Percentiles rank a stretch among this genome's conserved stretches.
Conservation (phyloP, 2,888 invertebrate species). For the Hanleya hanleyi region DNA sequence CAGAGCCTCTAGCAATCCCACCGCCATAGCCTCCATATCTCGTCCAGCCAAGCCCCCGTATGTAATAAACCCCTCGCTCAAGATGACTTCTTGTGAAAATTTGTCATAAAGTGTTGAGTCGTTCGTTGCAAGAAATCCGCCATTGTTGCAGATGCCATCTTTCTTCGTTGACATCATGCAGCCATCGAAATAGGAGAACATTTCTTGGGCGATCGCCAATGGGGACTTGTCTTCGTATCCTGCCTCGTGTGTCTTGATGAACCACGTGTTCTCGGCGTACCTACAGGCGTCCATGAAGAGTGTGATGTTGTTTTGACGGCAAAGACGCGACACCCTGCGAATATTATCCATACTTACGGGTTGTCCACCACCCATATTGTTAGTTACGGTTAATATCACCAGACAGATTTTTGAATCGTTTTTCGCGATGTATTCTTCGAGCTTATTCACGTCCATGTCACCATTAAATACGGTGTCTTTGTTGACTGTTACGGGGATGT, state of each 20-base stretch:
- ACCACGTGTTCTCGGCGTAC: constrained; percentile 30
- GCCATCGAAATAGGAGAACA: constrained; percentile 29
- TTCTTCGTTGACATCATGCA: constrained; percentile 24
- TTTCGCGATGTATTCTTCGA: constrained; percentile 1
- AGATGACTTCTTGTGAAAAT: neutral
- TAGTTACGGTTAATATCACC: constrained; percentile 21
- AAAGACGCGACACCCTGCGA: neutral
- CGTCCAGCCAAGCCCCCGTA: constrained; percentile 31
- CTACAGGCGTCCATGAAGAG: constrained; percentile 24
- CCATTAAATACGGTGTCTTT: constrained; percentile 10
- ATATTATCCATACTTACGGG: constrained; percentile 34
- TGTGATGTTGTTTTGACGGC: constrained; percentile 13
- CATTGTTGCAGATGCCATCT: constrained; percentile 28
- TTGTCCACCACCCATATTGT: constrained; percentile 14
- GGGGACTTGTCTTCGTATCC: constrained; percentile 8
- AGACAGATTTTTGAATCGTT: neutral
- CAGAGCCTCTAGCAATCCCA: constrained; percentile 19
- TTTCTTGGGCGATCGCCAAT: constrained; percentile 20
- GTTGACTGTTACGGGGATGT: neutral
- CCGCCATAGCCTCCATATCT: constrained; percentile 24
- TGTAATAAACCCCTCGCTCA: constrained; percentile 22
- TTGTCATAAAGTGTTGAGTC: neutral
- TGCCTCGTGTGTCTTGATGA: constrained; percentile 20
- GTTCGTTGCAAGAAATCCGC: constrained; percentile 20
- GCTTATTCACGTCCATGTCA: constrained; percentile 17